These are phyloP conservation scores for Hirtodrosophila cameraria DNA, from an alignment of 2,888 invertebrate genomes.

Conservation along the genomic window DNA sequence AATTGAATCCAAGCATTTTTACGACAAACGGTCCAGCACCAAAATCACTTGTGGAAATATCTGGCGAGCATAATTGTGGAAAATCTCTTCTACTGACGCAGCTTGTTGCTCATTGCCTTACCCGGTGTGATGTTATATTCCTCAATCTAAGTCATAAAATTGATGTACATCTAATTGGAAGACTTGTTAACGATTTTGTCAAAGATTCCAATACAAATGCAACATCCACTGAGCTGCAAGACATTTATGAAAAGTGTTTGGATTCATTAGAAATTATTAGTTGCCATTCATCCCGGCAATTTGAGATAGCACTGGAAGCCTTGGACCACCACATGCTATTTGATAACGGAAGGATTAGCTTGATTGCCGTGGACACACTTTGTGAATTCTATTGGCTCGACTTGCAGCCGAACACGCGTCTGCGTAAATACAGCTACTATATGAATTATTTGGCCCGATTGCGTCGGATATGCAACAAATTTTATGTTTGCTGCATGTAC, in stretches of 20 bases:
- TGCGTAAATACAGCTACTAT: conserved; percentile 43
- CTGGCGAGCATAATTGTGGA: conserved; percentile 34
- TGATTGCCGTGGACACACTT: conserved; percentile 40
- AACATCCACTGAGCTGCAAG: conserved; percentile 5
- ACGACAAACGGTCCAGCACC: conserved; percentile 10
- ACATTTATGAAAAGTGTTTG: conserved; percentile 26
- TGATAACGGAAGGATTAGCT: conserved; percentile 19
- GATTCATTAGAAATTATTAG: conserved; percentile 35
- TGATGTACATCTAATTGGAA: conserved; percentile 26
- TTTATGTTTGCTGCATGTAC: conserved; percentile 37
- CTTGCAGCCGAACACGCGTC: conserved; percentile 7
- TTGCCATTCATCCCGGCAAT: conserved; percentile 26
- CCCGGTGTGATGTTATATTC: conserved; percentile 29
- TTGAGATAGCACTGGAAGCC: conserved; percentile 31
- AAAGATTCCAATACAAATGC: conserved; percentile 6
- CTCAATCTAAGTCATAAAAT: conserved; percentile 45
- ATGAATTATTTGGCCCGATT: conserved; percentile 21
- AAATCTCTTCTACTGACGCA: conserved; percentile 42
- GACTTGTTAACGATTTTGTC: conserved; percentile 6
- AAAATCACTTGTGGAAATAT: conserved; percentile 44
- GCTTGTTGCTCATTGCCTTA: conserved; percentile 22
- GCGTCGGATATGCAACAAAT: conserved; percentile 30
- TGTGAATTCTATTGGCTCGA: conserved; percentile 55
- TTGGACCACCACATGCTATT: conserved; percentile 32
- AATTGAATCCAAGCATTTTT: conserved; percentile 13